Evolutionary conservation across 2,888 invertebrate genomes (phyloP).

Genomic region (Acanthosepion pharaonis): DNA sequence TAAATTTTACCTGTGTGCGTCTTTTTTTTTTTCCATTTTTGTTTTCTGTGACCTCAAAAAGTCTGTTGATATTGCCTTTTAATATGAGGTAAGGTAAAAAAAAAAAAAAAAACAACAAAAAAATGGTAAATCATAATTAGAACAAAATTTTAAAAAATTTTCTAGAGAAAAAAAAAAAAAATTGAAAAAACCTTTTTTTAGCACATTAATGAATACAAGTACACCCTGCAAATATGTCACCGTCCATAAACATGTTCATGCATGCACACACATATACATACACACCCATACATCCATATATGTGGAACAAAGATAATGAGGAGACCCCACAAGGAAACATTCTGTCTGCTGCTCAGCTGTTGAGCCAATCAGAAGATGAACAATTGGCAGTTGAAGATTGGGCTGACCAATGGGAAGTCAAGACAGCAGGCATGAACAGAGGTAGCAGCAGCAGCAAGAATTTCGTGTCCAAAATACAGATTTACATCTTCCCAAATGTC

Average conservation of each 20-base stretch:
- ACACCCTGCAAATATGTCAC: not conserved
- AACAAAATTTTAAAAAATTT: too few relatives aligned
- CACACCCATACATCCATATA: not conserved
- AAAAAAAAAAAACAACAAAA: not conserved
- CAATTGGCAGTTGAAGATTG: conserved; percentile 36
- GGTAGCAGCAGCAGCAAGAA: not conserved
- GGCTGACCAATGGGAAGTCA: not conserved
- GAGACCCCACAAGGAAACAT: not conserved
- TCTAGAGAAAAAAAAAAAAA: too few relatives aligned
- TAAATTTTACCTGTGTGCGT: not conserved
- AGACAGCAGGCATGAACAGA: not conserved
- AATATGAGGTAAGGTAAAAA: not conserved
- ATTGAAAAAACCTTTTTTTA: too few relatives aligned
- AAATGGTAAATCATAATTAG: not conserved
- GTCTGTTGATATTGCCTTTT: not conserved
- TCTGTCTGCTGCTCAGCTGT: conserved; percentile 42
- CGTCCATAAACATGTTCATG: not conserved
- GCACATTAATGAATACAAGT: not conserved
- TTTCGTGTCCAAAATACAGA: not conserved
- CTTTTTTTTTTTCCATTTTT: not conserved
- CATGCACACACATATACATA: not conserved
- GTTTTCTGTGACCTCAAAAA: not conserved
- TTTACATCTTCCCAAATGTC: not conserved
- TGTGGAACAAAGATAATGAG: conserved; percentile 24
- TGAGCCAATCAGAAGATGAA: conserved; percentile 35